Conservation (phyloP, 2,888 invertebrate species). For the Macaria notata region DNA sequence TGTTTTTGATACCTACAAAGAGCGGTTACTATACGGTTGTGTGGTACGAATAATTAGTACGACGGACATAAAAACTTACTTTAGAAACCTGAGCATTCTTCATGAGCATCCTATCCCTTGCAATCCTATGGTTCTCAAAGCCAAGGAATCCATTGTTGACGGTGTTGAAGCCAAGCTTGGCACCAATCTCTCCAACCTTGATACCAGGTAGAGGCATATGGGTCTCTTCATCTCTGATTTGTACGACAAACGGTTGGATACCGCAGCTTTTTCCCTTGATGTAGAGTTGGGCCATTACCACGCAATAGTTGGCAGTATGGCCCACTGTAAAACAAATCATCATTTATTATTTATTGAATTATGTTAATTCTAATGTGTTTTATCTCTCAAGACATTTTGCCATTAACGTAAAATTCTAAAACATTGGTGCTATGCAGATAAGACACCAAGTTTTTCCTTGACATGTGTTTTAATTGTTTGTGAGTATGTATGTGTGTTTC, state of each 20-base stretch:
- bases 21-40: no score
- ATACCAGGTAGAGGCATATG: constrained; percentile 93
- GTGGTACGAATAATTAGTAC: no score
- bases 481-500: no score
- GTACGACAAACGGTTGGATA: constrained; percentile 95
- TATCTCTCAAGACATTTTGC: no score
- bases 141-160: constrained; percentile 97
- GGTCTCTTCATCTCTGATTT: constrained; percentile 93
- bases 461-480: no score
- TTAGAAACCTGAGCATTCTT: constrained; percentile 91
- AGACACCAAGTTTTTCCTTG: no score
- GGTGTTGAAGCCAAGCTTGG: constrained; percentile 94
- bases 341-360: no score
- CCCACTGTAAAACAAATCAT: constrained; percentile 85
- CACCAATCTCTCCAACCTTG: constrained; percentile 96
- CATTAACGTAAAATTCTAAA: no score
- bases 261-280: constrained; percentile 91
- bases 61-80: constrained; percentile 45
- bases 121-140: constrained; percentile 92
- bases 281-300: constrained; percentile 95
- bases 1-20: no score
- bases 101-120: constrained; percentile 95
- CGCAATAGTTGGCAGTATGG: constrained; percentile 94
- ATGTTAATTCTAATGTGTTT: no score
- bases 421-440: no score